Conservation (phyloP, 2,113 vertebrate genomes). For the Spheniscus mendiculus region DNA sequence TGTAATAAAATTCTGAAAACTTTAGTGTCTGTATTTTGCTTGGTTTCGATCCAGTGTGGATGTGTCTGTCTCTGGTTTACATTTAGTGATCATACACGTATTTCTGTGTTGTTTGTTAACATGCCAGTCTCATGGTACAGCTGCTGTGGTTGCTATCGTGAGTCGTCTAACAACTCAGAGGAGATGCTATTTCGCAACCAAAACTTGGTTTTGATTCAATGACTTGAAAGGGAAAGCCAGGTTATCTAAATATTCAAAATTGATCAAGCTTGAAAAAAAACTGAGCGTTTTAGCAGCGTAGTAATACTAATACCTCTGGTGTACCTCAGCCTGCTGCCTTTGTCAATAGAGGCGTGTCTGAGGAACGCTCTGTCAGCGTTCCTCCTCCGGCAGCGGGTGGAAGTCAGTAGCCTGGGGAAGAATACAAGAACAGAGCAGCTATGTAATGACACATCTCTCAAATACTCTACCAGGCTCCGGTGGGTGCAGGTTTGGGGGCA, state of each 20-base stretch:
- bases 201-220: background rate
- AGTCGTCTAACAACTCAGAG: background rate
- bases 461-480: background rate
- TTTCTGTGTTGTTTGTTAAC: background rate
- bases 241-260: background rate
- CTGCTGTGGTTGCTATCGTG: background rate
- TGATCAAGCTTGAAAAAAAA: background rate
- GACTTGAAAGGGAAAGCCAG: background rate
- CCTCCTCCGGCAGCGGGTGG: background rate
- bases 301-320: background rate
- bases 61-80: background rate
- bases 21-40: background rate
- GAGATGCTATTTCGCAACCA: background rate
- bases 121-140: accelerated
- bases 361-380: background rate
- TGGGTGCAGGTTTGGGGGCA: background rate
- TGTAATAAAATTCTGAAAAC: background rate
- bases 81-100: accelerated
- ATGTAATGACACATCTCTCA: background rate
- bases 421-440: background rate
- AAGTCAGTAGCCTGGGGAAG: background rate
- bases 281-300: background rate
- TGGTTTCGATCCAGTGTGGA: background rate
- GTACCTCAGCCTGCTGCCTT: background rate
- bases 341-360: background rate